These are phyloP conservation scores for Platynereis dumerilii DNA, from an alignment of 2,888 invertebrate genomes.

Conservation along the genomic window DNA sequence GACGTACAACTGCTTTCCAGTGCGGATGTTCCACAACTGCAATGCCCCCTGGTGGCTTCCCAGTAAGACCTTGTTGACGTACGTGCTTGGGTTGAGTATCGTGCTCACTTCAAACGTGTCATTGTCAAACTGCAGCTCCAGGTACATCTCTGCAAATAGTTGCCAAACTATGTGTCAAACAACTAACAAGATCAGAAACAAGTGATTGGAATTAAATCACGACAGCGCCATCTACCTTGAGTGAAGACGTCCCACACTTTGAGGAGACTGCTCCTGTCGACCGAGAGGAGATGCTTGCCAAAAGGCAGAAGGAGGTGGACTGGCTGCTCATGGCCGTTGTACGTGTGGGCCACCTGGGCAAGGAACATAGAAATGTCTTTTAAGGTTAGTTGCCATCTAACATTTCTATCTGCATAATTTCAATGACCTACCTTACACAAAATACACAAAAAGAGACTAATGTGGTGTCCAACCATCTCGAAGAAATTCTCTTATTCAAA, in stretches of 20 bases:
- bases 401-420: no score
- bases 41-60: constrained; percentile 84
- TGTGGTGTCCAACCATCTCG: no score
- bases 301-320: constrained; percentile 83
- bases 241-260: constrained; percentile 86
- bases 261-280: constrained; percentile 79
- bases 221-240: constrained; percentile 67
- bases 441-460: no score
- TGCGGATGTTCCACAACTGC: constrained; percentile 89
- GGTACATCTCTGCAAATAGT: constrained; percentile 53
- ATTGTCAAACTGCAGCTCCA: constrained; percentile 65
- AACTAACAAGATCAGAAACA: neutral
- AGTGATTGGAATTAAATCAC: neutral
- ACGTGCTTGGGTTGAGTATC: constrained; percentile 90
- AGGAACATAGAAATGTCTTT: constrained; percentile 1
- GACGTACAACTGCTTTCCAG: constrained; percentile 69
- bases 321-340: constrained; percentile 75
- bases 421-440: no score
- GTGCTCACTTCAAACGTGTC: constrained; percentile 79
- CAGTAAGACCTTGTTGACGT: constrained; percentile 89
- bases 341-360: constrained; percentile 75
- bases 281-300: constrained; percentile 79
- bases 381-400: no score
- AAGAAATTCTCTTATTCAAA: no score
- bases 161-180: neutral